Conservation (phyloP, 1,140 invertebrate genomes). For the Colletes latitarsis region DNA sequence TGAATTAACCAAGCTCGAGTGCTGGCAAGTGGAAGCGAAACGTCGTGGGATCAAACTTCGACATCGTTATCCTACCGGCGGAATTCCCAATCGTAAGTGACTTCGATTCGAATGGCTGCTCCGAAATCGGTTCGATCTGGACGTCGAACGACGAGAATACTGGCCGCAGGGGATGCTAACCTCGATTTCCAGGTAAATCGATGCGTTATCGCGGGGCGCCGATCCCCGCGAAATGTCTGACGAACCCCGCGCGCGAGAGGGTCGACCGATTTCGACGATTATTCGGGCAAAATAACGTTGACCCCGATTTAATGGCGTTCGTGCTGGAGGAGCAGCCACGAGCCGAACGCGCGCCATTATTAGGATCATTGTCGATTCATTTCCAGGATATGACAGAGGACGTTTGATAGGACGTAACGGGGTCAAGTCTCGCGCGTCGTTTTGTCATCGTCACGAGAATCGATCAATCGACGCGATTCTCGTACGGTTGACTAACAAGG, state of each 20-base stretch:
- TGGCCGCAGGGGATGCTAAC: not conserved
- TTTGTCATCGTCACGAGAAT: slow-evolving; percentile 55
- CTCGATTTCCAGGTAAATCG: slow-evolving; percentile 32
- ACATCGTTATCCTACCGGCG: not conserved
- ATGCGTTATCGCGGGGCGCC: slow-evolving; percentile 6
- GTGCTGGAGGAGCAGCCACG: slow-evolving; percentile 32
- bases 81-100: not conserved
- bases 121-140: not conserved
- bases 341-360: slow-evolving; percentile 50
- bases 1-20: too few relatives aligned
- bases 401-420: slow-evolving; percentile 47
- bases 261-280: slow-evolving; percentile 32
- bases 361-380: slow-evolving; percentile 67
- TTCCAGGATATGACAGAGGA: slow-evolving; percentile 60
- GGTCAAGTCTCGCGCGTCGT: slow-evolving; percentile 61
- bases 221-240: slow-evolving; percentile 10
- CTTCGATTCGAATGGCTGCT: not conserved
- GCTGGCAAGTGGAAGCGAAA: too few relatives aligned
- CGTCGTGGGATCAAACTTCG: too few relatives aligned
- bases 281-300: slow-evolving; percentile 60
- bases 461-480: slow-evolving; percentile 40
- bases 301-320: slow-evolving; percentile 57
- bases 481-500: not conserved
- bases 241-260: not conserved
- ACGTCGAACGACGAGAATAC: slow-evolving; percentile 1